Base-by-base conservation (phyloP, 2,113 vertebrate species). In the Martes martes region DNA sequence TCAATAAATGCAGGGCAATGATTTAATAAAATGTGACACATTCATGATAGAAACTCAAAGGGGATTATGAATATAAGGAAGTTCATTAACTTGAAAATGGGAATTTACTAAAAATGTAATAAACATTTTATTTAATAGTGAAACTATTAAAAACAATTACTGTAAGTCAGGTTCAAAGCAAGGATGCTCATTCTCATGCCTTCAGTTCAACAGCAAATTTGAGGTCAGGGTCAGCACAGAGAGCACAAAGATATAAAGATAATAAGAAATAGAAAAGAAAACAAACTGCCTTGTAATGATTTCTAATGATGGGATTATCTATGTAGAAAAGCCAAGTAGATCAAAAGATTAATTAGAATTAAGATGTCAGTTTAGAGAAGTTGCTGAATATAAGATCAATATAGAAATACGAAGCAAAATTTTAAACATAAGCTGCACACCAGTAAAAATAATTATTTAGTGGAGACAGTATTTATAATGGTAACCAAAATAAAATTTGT, bases 331-430 rank as follows among this genome's bases (percentile, higher is more conserved):
- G 11, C 28, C 95, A 82, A 69, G 26, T 82, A 89, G 94, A 50
- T 52, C 36, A 91, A 92, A 92, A 90, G 57, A 71, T 95, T 90
- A 96, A 91, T 88, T 94, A 88, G 21, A 92, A 94, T 42, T 95
- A 94, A 97, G 83, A 84, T 47, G 18, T 55, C 42, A 95, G 23
- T 97, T 89, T 74, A 74, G 73, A 67, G 90, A 91, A 95, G 7
- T 73, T 91, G 55, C 52, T 87, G 65, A 85, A 79, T 96, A 78
- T 67, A 84, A 63, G 63, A 89, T 91, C 83, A 91, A 85, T 89
- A 55, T 4, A 65, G n/a, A 94, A 95, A 82, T 89, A 95, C 59
- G 26, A 94, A 74, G 96, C 94, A 94, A 15, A 89, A 63, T 82
- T 95, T 92, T 63, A 93, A 95, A 63, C 19, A 89, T 1, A 89